Conservation (phyloP, 2,797 vertebrate species). For the Scolopax rusticola region DNA sequence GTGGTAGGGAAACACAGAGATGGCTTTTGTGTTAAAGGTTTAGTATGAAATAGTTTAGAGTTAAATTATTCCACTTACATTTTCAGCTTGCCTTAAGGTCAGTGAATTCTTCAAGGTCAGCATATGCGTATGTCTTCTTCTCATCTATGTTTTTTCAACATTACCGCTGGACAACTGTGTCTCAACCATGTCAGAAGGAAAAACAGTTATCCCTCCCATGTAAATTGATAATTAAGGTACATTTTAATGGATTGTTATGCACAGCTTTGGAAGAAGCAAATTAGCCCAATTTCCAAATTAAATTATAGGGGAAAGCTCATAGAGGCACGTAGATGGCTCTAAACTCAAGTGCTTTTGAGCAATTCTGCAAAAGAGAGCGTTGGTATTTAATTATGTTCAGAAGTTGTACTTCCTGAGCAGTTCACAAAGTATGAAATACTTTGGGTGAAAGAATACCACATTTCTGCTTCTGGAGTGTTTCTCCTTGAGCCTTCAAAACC, state of each 20-base stretch:
- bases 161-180: constrained; percentile 78
- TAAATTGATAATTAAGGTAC: constrained; percentile 91
- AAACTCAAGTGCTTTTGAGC: not conserved
- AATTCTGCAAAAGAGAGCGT: not conserved
- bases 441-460: not conserved
- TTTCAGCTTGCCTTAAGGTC: constrained; percentile 89
- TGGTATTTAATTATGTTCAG: not conserved
- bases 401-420: not conserved
- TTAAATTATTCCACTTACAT: not conserved
- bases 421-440: not conserved
- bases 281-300: not conserved
- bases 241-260: not conserved
- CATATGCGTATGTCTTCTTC: constrained; percentile 91
- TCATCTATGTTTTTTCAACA: constrained; percentile 90
- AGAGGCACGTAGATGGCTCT: not conserved
- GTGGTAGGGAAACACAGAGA: not conserved
- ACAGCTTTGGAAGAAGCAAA: not conserved
- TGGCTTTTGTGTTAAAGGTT: not conserved
- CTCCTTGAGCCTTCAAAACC: not conserved
- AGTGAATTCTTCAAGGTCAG: constrained; percentile 89
- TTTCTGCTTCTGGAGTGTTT: not conserved
- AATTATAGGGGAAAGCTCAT: not conserved
- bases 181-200: constrained; percentile 49
- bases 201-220: constrained; percentile 76
- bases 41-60: not conserved